Evolutionary conservation across 2,113 vertebrate species (phyloP), one percentile per base, ranked within the genome.

Genomic region (Brachyistius frenatus): DNA sequence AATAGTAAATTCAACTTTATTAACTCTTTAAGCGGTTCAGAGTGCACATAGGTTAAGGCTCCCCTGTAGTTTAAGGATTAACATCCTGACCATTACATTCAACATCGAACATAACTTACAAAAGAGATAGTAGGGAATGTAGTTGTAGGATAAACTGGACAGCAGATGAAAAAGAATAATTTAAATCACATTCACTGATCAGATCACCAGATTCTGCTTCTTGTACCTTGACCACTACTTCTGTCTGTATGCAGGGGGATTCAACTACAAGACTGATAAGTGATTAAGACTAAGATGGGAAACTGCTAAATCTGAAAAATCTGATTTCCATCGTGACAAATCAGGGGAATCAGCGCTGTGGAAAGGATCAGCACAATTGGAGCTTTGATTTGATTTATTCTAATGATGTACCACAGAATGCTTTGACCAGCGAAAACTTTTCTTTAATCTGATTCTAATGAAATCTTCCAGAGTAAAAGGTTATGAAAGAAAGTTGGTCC

Each of bases 371-470:
- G 4, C 16, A 4, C 54, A 46, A 23, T n/a, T 35, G 30, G 33
- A 58, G 47, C 55, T 62, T 13, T 23, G 32, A 62, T 55, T 73
- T 62, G 30, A 3, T 55, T 55, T 55, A 36, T 15, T 41, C 44
- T 23, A 4, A 39, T 35, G 16, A 55, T 31, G 16, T 31, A 9
- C 46, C 23, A 3, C 2, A 23, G 33, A 31, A 10, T 57, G 15
- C 3, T 52, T 63, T 37, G 11, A 10, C 35, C 46, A 6, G 5
- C 31, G 63, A 9, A 61, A 61, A 60, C 36, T 23, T n/a, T 10
- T 7, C 15, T 7, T 55, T 15, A 35, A 23, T 56, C 39, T 69
- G 49, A 7, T 44, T 66, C 31, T 11, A 46, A 52, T 66, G 6
- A 66, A 66, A 69, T 23, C 65, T 30, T 77, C 50, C 36, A 8